Evolutionary conservation across 1,140 invertebrate species (phyloP).

Genomic region (Drosophila miranda): DNA sequence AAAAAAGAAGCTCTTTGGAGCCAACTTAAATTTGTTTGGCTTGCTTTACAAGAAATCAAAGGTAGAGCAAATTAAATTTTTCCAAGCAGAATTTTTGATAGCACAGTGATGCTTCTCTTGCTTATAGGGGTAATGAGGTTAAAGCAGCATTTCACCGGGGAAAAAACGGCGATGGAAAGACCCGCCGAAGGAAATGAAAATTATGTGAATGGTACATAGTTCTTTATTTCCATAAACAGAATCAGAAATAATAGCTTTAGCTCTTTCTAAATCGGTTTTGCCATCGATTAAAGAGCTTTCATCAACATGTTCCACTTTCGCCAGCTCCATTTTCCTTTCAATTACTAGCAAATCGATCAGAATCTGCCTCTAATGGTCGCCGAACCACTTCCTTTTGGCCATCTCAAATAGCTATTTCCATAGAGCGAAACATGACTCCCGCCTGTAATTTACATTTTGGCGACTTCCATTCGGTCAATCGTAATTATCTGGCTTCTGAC

Average conservation of each 20-base stretch:
- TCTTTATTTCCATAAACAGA: no score
- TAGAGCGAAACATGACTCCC: not conserved
- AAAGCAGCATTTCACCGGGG: not conserved
- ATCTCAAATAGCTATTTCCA: not conserved
- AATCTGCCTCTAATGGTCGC: no score
- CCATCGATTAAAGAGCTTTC: no score
- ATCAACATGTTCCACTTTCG: no score
- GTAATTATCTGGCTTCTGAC: constrained; percentile 31
- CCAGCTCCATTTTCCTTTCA: no score
- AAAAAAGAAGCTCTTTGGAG: constrained; percentile 19
- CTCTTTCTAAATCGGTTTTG: no score
- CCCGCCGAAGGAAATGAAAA: no score
- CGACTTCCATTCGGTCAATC: constrained; percentile 14
- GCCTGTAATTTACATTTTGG: constrained; percentile 19
- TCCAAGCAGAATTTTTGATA: constrained; percentile 35
- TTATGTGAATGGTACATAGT: no score
- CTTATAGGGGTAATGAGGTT: constrained; percentile 30
- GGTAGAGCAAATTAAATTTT: constrained; percentile 47
- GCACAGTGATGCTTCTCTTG: not conserved
- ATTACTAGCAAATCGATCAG: no score
- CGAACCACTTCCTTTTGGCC: no score
- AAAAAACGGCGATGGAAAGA: not conserved
- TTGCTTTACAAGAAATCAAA: constrained; percentile 43
- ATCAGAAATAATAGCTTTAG: no score
- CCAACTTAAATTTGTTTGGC: constrained; percentile 18